These are phyloP conservation scores for Apogon talboti DNA, from an alignment of 2,797 vertebrate genomes.

Conservation along the genomic window DNA sequence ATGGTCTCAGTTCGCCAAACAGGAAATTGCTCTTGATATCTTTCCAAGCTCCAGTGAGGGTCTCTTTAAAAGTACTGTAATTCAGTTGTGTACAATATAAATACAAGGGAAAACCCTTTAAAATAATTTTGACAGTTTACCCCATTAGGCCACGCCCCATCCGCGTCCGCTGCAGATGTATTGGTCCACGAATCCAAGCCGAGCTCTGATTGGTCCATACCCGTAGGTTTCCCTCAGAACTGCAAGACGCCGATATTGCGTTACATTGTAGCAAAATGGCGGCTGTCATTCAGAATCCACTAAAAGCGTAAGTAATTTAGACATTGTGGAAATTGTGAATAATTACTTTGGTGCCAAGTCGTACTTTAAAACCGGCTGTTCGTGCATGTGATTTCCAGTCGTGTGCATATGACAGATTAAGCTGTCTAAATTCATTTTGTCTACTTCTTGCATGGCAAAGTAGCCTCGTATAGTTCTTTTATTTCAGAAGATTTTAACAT, in stretches of 20 bases:
- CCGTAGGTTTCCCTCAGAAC: slow-evolving; percentile 96
- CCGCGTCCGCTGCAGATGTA: slow-evolving; percentile 58
- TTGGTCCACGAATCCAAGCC: slow-evolving; percentile 88
- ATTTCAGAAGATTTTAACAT: slow-evolving; percentile 61
- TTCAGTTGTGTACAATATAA: slow-evolving; percentile 77
- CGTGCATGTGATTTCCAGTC: slow-evolving; percentile 53
- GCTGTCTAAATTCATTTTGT: slow-evolving; percentile 79
- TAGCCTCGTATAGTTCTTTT: slow-evolving; percentile 78
- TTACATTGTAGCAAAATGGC: slow-evolving; percentile 99
- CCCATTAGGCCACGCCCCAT: slow-evolving; percentile 84
- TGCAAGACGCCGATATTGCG: slow-evolving; percentile 98
- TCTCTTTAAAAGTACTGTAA: slow-evolving; percentile 72
- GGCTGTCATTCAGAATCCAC: slow-evolving; percentile 99
- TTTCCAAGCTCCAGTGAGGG: slow-evolving; percentile 30
- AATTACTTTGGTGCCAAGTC: slow-evolving; percentile 69
- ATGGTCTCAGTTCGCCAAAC: neutral
- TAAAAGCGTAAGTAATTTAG: slow-evolving; percentile 98
- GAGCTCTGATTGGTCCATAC: slow-evolving; percentile 85
- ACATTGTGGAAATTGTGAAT: slow-evolving; percentile 69
- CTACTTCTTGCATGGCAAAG: slow-evolving; percentile 82
- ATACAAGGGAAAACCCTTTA: slow-evolving; percentile 95
- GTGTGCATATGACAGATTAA: slow-evolving; percentile 52
- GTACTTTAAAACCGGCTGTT: slow-evolving; percentile 24
- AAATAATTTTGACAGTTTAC: slow-evolving; percentile 98
- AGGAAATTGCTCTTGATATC: slow-evolving; percentile 7